Conservation (phyloP, 2,113 vertebrate genomes). For the Lethenteron camtschaticum region DNA sequence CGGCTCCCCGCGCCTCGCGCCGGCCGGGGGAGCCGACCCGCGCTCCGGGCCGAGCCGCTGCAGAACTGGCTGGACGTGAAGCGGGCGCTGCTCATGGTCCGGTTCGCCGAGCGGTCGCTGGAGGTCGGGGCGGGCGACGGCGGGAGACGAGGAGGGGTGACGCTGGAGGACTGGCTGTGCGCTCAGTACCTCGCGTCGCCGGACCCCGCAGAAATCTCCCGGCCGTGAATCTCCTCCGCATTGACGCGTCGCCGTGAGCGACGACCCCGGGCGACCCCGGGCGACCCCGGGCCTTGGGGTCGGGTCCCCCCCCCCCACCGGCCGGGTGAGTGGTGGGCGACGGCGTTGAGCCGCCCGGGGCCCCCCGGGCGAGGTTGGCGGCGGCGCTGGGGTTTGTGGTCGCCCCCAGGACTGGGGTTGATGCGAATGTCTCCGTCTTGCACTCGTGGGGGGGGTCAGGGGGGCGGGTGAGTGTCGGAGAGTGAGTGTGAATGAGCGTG, state of each 20-base stretch:
- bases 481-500: no score
- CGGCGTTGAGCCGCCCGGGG: no score
- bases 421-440: no score
- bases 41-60: conserved; percentile 14
- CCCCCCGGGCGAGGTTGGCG: no score
- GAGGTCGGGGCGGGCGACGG: conserved; percentile 11
- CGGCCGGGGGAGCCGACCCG: conserved; percentile 9
- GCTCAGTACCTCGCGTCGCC: conserved; percentile 30
- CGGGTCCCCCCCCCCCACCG: no score
- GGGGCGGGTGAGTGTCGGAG: no score
- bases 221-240: conserved; percentile 15
- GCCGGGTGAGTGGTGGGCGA: no score
- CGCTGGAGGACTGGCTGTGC: conserved; percentile 36
- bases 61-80: conserved; percentile 23
- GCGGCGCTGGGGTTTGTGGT: no score
- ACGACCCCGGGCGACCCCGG: no score
- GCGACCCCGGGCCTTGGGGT: no score
- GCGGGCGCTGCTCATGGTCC: conserved; percentile 29
- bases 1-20: conserved; percentile 12
- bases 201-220: conserved; percentile 16
- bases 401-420: no score
- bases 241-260: not conserved
- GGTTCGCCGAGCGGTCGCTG: conserved; percentile 21
- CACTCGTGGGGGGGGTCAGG: no score
- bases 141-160: not conserved